A percentile compares a stretch with the other conserved stretches of the same genome.
These are phyloP conservation scores for Dryas iulia DNA, from an alignment of 1,140 invertebrate species.

Conservation along the genomic window DNA sequence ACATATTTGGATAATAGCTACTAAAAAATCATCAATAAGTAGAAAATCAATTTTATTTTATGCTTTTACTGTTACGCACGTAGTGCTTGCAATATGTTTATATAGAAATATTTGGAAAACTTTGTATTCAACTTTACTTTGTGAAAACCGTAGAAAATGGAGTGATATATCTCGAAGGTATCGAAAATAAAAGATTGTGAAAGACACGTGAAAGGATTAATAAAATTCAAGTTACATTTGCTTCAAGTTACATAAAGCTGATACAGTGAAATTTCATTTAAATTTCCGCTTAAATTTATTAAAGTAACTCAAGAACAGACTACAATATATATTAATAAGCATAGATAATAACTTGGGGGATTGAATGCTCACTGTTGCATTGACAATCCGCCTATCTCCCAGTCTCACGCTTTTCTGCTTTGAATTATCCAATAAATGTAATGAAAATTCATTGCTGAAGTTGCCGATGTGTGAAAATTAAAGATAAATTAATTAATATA, in stretches of 20 bases:
- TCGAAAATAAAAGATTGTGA: no score
- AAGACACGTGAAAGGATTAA: no score
- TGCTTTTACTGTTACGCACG: no score
- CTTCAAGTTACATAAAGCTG: not conserved
- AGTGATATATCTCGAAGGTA: no score
- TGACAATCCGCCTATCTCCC: constrained; percentile 70
- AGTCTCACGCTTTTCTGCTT: constrained; percentile 60
- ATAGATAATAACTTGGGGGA: constrained; percentile 39
- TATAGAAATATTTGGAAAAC: no score
- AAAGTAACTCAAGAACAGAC: not conserved
- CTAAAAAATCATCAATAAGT: no score
- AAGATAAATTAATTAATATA: constrained; percentile 58
- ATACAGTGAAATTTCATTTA: not conserved
- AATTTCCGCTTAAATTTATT: not conserved
- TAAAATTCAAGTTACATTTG: not conserved
- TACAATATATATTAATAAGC: constrained; percentile 20
- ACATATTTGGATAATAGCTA: no score
- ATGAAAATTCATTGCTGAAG: constrained; percentile 78
- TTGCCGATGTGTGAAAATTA: constrained; percentile 58
- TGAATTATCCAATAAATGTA: constrained; percentile 79
- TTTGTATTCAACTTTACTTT: no score
- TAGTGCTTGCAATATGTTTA: no score
- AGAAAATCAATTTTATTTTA: no score
- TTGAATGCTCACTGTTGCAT: constrained; percentile 74
- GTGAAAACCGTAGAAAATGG: no score